These are phyloP conservation scores for Protomyctophum bolini DNA, from an alignment of 2,113 vertebrate genomes.

Conservation along the genomic window DNA sequence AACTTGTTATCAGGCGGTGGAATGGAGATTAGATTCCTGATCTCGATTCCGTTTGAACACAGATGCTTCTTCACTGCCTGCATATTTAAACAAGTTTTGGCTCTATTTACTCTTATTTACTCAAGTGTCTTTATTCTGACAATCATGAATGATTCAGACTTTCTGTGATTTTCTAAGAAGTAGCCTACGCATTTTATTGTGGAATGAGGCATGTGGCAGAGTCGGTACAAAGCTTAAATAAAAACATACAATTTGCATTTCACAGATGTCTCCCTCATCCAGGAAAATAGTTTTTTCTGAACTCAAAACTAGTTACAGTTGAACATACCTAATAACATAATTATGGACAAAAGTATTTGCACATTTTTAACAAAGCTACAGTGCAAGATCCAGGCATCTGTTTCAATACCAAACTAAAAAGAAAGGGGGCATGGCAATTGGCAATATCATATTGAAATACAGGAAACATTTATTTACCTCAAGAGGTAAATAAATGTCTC, in stretches of 20 bases:
- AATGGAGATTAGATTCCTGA: background rate
- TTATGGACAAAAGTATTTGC: too few species aligned
- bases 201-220: background rate
- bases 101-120: background rate
- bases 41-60: background rate
- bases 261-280: background rate
- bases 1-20: background rate
- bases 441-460: too few species aligned
- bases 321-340: too few species aligned
- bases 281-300: background rate
- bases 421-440: too few species aligned
- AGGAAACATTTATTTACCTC: background rate
- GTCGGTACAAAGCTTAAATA: background rate
- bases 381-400: too few species aligned
- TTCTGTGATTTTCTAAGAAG: background rate
- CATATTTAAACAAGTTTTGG: conserved; percentile 4
- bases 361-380: too few species aligned
- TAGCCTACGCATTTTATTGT: background rate
- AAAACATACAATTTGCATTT: background rate
- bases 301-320: background rate
- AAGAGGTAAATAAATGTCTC: too few species aligned
- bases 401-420: too few species aligned
- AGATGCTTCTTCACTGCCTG: background rate
- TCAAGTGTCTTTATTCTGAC: conserved; percentile 17
- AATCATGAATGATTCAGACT: conserved; percentile 22